Base-by-base conservation (phyloP, 2,113 vertebrate genomes). In the Pomatorhinus ruficollis region DNA sequence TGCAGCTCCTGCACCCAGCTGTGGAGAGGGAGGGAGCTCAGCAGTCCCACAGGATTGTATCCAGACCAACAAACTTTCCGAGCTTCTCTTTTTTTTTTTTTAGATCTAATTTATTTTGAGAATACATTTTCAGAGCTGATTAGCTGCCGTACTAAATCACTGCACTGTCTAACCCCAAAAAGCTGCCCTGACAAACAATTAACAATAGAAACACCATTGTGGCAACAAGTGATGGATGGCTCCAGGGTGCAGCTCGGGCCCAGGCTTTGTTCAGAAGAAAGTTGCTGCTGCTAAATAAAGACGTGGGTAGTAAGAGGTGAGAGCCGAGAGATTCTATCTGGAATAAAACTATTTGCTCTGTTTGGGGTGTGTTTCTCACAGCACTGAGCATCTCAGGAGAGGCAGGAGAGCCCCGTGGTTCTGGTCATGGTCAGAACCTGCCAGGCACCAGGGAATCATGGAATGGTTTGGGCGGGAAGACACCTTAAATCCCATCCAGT, bases 201-300 rank as follows among this genome's bases (percentile, higher is more conserved):
- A 96, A 97, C 97, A 97, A 97, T 97, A 37, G 97, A 66, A 95
- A 87, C 94, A 95, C 74, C 87, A 94, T 42, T 91, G 94, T 95
- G 83, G 88, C 92, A 92, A 93, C n/a, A 28, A 81, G 87, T 97
- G 97, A 97, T 97, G 91, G 91, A 97, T 97, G 93, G 75, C 61
- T 79, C 89, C 21, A 90, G 95, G 97, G 96, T 90, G 95, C 75
- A 96, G 91, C 93, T 91, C 75, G 83, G 86, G 83, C 90, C 61
- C 49, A 5, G 71, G 72, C 96, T 97, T 97, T 97, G 97, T 97
- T 97, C 72, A 79, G 88, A 80, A 95, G 92, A 97, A 95, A 93
- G 90, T 52, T 93, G 86, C 83, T 92, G 86, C 91, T 95, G 87
- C 97, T 97, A 97, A 97, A 97, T 96, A 96, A 97, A 97, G 97